A percentile compares a stretch with the other conserved stretches of the same genome.
These are phyloP conservation scores for Paragorgia papillata DNA, from an alignment of 92 coral and sea anemone genomes.

Conservation along the genomic window DNA sequence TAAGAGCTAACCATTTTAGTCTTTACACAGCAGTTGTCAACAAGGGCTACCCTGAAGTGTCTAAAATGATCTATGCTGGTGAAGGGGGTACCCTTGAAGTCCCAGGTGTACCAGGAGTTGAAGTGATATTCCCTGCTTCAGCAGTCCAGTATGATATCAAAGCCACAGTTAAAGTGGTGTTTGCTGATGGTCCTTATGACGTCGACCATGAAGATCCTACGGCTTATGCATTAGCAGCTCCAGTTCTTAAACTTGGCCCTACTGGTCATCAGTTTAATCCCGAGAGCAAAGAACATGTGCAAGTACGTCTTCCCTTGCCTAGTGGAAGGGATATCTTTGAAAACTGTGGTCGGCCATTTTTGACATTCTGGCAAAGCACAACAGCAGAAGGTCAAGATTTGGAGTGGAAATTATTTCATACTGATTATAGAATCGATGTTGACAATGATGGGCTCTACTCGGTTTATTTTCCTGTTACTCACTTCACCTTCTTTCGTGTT, in stretches of 20 bases:
- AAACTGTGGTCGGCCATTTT: conserved; percentile 66
- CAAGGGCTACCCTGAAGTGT: conserved; percentile 87
- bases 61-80: conserved; percentile 73
- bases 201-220: conserved; percentile 74
- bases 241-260: conserved; percentile 87
- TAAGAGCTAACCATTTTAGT: conserved; percentile 85
- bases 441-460: conserved; percentile 63
- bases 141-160: conserved; percentile 81
- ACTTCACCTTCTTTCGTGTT: conserved; percentile 80
- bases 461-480: conserved; percentile 87
- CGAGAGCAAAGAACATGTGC: conserved; percentile 70
- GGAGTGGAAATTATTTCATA: conserved; percentile 81
- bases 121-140: conserved; percentile 85
- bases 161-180: conserved; percentile 86
- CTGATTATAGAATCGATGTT: conserved; percentile 66
- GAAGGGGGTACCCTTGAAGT: conserved; percentile 83
- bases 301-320: conserved; percentile 89
- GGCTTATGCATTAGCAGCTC: conserved; percentile 82
- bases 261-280: conserved; percentile 85
- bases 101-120: conserved; percentile 89
- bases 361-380: conserved; percentile 93
- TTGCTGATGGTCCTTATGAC: conserved; percentile 91
- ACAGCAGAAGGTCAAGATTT: conserved; percentile 73
- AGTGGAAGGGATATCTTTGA: conserved; percentile 75
- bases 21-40: conserved; percentile 82